A percentile compares a stretch with the other conserved stretches of the same genome.
These are phyloP conservation scores for Sesia apiformis DNA, from an alignment of 2,888 invertebrate species.

Conservation along the genomic window DNA sequence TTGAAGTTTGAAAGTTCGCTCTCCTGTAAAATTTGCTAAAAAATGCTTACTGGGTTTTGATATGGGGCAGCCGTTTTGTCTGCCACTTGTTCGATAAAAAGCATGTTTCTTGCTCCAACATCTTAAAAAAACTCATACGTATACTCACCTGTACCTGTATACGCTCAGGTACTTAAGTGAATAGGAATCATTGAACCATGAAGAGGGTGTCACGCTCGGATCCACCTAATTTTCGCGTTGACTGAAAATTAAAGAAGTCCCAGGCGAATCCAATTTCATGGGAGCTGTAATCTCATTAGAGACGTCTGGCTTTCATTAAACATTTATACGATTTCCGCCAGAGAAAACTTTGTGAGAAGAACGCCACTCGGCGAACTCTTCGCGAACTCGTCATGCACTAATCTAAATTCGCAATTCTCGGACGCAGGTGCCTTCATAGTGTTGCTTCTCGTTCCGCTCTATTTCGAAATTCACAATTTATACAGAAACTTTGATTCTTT, in stretches of 20 bases:
- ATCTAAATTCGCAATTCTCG: constrained; percentile 51
- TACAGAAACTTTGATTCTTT: constrained; percentile 14
- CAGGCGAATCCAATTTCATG: constrained; percentile 65
- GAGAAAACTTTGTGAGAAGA: constrained; percentile 44
- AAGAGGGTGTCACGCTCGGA: constrained; percentile 27
- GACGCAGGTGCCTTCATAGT: constrained; percentile 50
- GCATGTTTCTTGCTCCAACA: too few species aligned
- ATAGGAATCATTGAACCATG: constrained; percentile 26
- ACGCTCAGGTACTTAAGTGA: neutral
- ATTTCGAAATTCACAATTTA: constrained; percentile 45
- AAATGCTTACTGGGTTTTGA: too few species aligned
- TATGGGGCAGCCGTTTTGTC: too few species aligned
- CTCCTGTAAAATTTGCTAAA: too few species aligned
- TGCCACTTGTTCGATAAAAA: too few species aligned
- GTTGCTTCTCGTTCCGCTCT: constrained; percentile 30
- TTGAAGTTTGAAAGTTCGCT: too few species aligned
- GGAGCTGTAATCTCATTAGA: constrained; percentile 68
- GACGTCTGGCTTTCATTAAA: constrained; percentile 66
- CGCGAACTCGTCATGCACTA: constrained; percentile 23
- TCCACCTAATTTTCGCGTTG: constrained; percentile 59
- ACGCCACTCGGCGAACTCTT: constrained; percentile 16
- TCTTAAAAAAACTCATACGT: too few species aligned
- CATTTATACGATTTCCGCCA: constrained; percentile 64
- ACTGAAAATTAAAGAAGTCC: constrained; percentile 69
- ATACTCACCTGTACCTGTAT: too few species aligned